Evolutionary conservation across 2,888 invertebrate species (phyloP).

Genomic region (Physocephala rufipes): DNA sequence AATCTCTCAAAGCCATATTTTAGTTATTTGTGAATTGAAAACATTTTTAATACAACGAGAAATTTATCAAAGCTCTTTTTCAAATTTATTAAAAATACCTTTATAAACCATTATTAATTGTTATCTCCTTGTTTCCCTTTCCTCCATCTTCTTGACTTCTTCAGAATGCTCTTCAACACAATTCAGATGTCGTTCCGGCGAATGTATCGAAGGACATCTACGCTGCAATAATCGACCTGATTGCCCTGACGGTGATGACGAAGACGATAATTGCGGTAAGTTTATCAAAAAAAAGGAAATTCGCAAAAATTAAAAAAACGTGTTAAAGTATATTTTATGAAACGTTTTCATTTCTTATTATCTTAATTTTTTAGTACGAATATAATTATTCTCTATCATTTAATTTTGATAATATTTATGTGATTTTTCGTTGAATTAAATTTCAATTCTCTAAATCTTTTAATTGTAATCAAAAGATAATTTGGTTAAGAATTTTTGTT

Average conservation of each 20-base stretch:
- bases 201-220: conserved; percentile 69
- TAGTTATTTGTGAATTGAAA: too few relatives aligned
- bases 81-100: too few relatives aligned
- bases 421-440: too few relatives aligned
- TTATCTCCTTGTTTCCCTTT: background rate
- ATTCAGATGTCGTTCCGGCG: conserved; percentile 71
- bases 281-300: conserved; percentile 35
- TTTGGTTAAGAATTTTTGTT: conserved; percentile 7
- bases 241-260: conserved; percentile 73
- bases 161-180: conserved; percentile 69
- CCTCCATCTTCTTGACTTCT: conserved; percentile 49
- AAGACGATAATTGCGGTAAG: conserved; percentile 66
- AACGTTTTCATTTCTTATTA: background rate
- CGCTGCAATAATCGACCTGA: conserved; percentile 69
- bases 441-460: too few relatives aligned
- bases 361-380: too few relatives aligned
- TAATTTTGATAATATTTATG: too few relatives aligned
- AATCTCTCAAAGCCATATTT: too few relatives aligned
- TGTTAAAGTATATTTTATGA: too few relatives aligned
- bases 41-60: too few relatives aligned
- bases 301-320: too few relatives aligned
- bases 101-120: background rate
- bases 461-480: background rate
- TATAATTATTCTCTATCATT: too few relatives aligned
- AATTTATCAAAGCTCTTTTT: too few relatives aligned